Evolutionary conservation across 2,888 invertebrate genomes (phyloP), one percentile per base, ranked within the genome.

Genomic region (Calameuta filiformis): DNA sequence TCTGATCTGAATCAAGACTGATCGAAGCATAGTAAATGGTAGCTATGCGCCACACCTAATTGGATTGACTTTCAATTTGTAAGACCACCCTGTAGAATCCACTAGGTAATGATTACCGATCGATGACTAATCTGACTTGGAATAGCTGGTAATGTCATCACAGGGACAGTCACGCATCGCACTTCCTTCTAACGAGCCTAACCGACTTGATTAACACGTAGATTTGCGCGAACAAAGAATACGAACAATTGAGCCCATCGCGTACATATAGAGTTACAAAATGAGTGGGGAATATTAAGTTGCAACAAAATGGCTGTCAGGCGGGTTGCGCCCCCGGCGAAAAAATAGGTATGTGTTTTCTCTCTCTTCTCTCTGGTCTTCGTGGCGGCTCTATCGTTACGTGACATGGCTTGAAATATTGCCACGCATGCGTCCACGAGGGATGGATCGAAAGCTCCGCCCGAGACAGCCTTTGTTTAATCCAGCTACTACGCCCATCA

Each of bases 391-490:
- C 74, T 74, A 73, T 77, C 80, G 80, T 84, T 81, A 84, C 83
- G 84, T 84, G 85, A 85, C 85, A 80, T 75, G 85, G 83, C 80
- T 84, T 83, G 81, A 84, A 85, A 85, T 83, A 77, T 83, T 80
- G 77, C 79, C 79, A 82, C 87, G 87, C 84, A 80, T 83, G 88
- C 87, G 88, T 71, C 12, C 81, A 73, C 76, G 73, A 80, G 77
- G 78, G 84, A 73, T 85, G 83, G 84, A 87, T 87, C 87, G 87
- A 89, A 89, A 87, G 89, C 90, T 85, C 90, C 90, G 90, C 90
- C 90, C 88, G 87, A 83, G 83, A 85, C 84, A 79, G 85, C 85
- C 89, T 90, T 90, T 90, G 89, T 90, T 89, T 89, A 87, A 89
- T 87, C 84, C 85, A 33, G 71, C 31, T 31, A 71, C 12, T 71